A percentile compares a stretch with the other conserved stretches of the same genome.
phyloP scores from a whole-genome alignment of 2,113 vertebrate genomes.

The Oceanodroma tethys region DNA sequence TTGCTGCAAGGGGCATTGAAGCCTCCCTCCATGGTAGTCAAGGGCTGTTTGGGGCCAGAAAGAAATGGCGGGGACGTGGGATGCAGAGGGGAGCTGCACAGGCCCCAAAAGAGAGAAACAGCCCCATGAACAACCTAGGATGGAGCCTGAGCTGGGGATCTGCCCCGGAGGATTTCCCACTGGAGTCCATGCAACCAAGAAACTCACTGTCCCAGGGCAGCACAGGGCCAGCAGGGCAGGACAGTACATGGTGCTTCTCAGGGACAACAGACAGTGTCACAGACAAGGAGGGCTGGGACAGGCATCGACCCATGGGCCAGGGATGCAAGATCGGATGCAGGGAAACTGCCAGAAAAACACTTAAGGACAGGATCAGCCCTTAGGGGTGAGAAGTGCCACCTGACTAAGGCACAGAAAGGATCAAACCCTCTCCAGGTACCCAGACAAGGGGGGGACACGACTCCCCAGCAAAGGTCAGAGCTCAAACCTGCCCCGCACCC shows the following conservation, averaged over 20 bases:
- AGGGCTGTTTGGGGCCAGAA: background rate
- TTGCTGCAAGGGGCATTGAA: too few relatives aligned
- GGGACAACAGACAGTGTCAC: background rate
- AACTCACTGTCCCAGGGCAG: background rate
- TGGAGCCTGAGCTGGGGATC: background rate
- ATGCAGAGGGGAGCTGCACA: too few relatives aligned
- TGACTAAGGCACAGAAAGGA: background rate
- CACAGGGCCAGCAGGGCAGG: background rate
- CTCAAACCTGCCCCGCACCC: background rate
- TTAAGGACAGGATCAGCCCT: background rate
- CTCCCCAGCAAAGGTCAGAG: background rate
- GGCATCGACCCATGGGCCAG: fast-evolving
- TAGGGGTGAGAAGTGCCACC: background rate
- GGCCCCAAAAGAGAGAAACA: background rate
- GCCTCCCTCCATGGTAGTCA: fast-evolving
- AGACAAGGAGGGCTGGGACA: background rate
- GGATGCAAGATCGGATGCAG: background rate
- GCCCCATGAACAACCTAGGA: background rate
- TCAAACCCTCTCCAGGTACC: background rate
- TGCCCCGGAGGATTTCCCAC: background rate
- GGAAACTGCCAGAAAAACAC: background rate
- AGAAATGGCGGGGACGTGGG: background rate
- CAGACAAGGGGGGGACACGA: fast-evolving
- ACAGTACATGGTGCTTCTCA: background rate
- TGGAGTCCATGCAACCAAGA: fast-evolving